These are phyloP conservation scores for Hirtodrosophila confusa DNA, from an alignment of 2,888 invertebrate species.

Conservation along the genomic window DNA sequence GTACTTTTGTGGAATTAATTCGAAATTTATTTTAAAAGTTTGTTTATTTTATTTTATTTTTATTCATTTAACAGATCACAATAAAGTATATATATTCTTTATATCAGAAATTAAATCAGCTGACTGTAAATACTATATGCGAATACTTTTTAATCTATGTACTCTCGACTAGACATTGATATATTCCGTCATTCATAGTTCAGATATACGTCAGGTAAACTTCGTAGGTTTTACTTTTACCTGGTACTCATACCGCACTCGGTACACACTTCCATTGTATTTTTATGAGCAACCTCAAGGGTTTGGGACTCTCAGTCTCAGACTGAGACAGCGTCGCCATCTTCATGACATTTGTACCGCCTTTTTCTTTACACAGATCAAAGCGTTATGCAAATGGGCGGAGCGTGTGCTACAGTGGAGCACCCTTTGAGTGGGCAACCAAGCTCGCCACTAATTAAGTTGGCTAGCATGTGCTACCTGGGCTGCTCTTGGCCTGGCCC, in stretches of 20 bases:
- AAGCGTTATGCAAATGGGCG: slow-evolving; percentile 78
- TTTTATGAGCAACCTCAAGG: slow-evolving; percentile 54
- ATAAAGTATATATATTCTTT: no score
- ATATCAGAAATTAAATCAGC: no score
- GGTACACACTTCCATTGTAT: slow-evolving; percentile 45
- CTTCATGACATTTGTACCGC: slow-evolving; percentile 32
- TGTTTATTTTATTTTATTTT: no score
- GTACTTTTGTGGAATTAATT: no score
- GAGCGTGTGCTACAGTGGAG: slow-evolving; percentile 31
- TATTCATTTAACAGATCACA: no score
- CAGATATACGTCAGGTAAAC: no score
- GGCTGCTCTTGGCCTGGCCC: slow-evolving; percentile 14
- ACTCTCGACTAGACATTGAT: no score
- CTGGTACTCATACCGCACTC: slow-evolving; percentile 6
- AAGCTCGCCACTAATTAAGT: slow-evolving; percentile 74
- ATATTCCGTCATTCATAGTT: no score
- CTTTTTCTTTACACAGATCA: slow-evolving; percentile 61
- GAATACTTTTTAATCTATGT: no score
- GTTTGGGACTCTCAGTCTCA: slow-evolving; percentile 12
- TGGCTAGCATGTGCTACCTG: slow-evolving; percentile 40
- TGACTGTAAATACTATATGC: no score
- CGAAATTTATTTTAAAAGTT: no score
- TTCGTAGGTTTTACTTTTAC: no score
- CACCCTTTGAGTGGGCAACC: slow-evolving; percentile 42
- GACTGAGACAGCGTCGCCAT: slow-evolving; percentile 35